Conservation (phyloP, 2,888 invertebrate genomes). For the Sarcophaga caerulescens region DNA sequence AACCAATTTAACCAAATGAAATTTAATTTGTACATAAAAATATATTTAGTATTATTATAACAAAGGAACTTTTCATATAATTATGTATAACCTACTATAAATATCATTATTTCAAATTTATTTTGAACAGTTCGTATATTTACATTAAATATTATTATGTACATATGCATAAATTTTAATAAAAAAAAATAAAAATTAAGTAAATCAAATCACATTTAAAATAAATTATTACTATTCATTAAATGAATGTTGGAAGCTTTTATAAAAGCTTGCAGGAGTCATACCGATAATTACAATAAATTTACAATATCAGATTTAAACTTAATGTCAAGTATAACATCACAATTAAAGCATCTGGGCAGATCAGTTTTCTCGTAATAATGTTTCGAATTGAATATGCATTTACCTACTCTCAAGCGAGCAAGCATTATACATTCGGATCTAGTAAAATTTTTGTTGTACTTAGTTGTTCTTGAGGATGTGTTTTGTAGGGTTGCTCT, state of each 20-base stretch:
- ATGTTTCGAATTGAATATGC: too few species aligned
- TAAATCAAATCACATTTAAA: conserved; percentile 52
- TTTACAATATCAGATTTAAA: too few species aligned
- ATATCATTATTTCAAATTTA: not conserved
- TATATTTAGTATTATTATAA: conserved; percentile 7
- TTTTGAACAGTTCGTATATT: not conserved
- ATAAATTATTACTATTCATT: conserved; percentile 40
- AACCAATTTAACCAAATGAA: not conserved
- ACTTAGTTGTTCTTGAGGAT: not conserved
- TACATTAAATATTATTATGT: not conserved
- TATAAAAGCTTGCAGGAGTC: not conserved
- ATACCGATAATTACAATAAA: not conserved
- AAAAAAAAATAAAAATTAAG: conserved; percentile 21
- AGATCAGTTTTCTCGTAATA: too few species aligned
- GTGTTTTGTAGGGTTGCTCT: not conserved
- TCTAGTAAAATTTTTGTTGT: not conserved
- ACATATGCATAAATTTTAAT: not conserved
- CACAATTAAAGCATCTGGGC: too few species aligned
- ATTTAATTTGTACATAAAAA: conserved; percentile 13
- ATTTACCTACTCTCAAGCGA: too few species aligned
- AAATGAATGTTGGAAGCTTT: not conserved
- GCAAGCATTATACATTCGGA: not conserved
- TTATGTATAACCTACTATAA: conserved; percentile 18
- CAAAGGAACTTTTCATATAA: conserved; percentile 51
- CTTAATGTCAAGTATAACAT: too few species aligned